A percentile compares a stretch with the other conserved stretches of the same genome.
Evolutionary conservation across 2,797 vertebrate species (phyloP).

Genomic region (Alca torda): DNA sequence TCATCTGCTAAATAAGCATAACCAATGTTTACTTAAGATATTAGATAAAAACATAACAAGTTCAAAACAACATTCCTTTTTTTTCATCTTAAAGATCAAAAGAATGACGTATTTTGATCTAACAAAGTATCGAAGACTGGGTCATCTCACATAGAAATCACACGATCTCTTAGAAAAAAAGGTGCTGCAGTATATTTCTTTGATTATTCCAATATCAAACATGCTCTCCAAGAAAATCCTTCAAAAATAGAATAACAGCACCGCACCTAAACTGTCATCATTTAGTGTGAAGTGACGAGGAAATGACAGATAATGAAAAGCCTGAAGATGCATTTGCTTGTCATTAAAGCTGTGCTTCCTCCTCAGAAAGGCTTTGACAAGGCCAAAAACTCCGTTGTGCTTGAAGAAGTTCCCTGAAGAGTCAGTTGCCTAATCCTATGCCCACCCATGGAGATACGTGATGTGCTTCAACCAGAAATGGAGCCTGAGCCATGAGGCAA

Average conservation of each 20-base stretch:
- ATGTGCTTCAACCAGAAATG: neutral
- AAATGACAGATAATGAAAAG: constrained; percentile 10
- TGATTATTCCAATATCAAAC: constrained; percentile 35
- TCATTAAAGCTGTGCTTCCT: constrained; percentile 1
- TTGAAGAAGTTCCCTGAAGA: neutral
- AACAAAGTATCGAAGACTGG: neutral
- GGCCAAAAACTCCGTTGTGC: neutral
- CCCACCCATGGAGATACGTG: neutral
- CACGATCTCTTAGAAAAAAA: neutral
- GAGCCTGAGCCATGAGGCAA: neutral
- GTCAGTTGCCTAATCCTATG: neutral
- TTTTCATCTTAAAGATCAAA: constrained; percentile 9
- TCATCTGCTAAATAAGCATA: neutral
- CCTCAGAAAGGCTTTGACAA: neutral
- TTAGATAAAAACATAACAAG: neutral
- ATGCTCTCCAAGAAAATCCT: neutral
- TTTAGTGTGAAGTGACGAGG: constrained; percentile 1
- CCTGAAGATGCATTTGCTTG: neutral
- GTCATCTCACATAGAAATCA: neutral
- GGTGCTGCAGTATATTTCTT: neutral
- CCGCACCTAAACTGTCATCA: neutral
- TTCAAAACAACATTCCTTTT: neutral
- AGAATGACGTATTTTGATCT: neutral
- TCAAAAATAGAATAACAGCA: neutral
- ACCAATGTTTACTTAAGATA: neutral